Percentiles rank a stretch among this genome's conserved stretches.
Conservation (phyloP, 2,888 invertebrate genomes). For the Tetramorium bicarinatum region DNA sequence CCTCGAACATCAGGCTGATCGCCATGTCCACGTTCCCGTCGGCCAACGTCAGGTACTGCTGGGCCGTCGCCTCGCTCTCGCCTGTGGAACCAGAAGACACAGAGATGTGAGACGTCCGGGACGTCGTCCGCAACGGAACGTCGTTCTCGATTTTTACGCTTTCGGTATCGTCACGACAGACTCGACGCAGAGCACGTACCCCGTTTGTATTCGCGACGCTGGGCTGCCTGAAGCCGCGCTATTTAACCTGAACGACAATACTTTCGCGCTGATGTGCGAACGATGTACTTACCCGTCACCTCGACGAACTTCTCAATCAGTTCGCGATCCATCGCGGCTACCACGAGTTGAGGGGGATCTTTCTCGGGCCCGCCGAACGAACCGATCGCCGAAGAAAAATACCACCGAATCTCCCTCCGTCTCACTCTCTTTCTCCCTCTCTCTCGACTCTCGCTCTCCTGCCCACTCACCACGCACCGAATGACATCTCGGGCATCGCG, state of each 20-base stretch:
- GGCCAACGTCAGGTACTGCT: slow-evolving; percentile 81
- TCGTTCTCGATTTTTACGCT: not conserved
- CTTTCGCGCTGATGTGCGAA: not conserved
- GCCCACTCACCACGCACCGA: not conserved
- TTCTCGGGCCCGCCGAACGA: not conserved
- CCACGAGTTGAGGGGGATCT: slow-evolving; percentile 12
- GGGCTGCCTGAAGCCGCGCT: not conserved
- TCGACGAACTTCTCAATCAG: slow-evolving; percentile 84
- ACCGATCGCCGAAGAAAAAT: slow-evolving; percentile 21
- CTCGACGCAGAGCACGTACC: not conserved
- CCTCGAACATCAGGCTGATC: slow-evolving; percentile 83
- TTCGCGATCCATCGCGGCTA: slow-evolving; percentile 80
- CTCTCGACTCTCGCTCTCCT: not conserved
- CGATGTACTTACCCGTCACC: slow-evolving; percentile 81
- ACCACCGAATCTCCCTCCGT: slow-evolving; percentile 5
- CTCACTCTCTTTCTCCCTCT: not conserved
- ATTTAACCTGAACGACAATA: slow-evolving; percentile 18
- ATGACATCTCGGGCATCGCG: slow-evolving; percentile 32
- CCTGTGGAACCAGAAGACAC: slow-evolving; percentile 70
- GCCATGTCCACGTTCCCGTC: slow-evolving; percentile 84
- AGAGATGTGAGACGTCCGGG: not conserved
- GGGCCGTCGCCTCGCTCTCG: slow-evolving; percentile 81
- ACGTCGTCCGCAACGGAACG: not conserved
- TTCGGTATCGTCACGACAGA: not conserved
- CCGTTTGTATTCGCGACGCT: not conserved